Base-by-base conservation (phyloP, 2,888 invertebrate genomes). In the Cryptocephalus moraei region DNA sequence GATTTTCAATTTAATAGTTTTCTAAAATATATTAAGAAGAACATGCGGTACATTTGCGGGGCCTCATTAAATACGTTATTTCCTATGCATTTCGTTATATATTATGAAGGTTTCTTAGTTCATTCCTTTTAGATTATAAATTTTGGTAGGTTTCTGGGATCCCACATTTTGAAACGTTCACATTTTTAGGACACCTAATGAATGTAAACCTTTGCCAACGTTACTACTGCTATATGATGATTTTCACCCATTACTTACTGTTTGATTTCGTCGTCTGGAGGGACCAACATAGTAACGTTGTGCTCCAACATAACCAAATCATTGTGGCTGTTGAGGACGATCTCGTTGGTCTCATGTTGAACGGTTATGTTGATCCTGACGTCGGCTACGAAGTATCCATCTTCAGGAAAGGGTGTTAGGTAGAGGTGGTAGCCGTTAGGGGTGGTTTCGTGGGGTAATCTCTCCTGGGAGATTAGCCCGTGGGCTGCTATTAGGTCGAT, bases 401-500 rank as follows among this genome's bases (percentile, higher is more conserved):
- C 78, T 34, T 78, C 78, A 0, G 82, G 70, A 49, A 78, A 78
- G 0, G 87, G 86, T 48, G 82, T 77, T 9, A 89, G 62, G 47
- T 82, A 76, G 32, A 89, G 60, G 14, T 75, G 73, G 63, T 89
- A 89, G 4, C 75, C 78, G 0, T 73, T 76, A 0, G 88, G 87
- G 32, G 75, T 69, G 1, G 86, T 74, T 32, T 79, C 74, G 49
- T 76, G 77, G 0, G 82, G 79, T 43, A 86, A 64, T 4, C 81
- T 75, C 1, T 73, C 75, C 53, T 84, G 84, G 54, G 80, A 76
- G 36, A 80, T 77, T 9, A 84, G 67, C 1, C 77, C 73, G 58
- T 83, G 78, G 0, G 84, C 78, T 51, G 84, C 82, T 57, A 84
- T 83, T 44, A 86, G 67, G 62, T 86, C 86, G 51, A 86, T 83